Percentiles rank a stretch among this genome's conserved stretches.
phyloP scores from a whole-genome alignment of 2,888 invertebrate species.

The Stegana nigrithorax region DNA sequence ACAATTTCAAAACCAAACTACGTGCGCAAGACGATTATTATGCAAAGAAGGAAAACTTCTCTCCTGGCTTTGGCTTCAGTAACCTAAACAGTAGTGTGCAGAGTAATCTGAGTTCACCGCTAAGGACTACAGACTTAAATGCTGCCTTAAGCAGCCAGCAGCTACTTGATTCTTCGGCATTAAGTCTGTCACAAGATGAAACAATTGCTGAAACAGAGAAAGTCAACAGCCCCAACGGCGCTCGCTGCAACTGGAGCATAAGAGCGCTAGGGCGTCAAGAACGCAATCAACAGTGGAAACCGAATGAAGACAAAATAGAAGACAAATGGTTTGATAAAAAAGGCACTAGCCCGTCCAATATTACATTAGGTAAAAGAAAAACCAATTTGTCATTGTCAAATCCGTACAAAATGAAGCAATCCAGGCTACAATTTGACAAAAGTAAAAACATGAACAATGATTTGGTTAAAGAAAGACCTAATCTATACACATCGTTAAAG shows the following conservation, averaged over 20 bases:
- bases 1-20: no score
- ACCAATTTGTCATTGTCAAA: conserved; percentile 43
- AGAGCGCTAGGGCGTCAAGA: no score
- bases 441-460: conserved; percentile 47
- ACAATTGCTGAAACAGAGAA: conserved; percentile 50
- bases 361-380: conserved; percentile 30
- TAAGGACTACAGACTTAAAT: conserved; percentile 52
- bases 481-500: conserved; percentile 36
- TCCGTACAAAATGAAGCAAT: conserved; percentile 48
- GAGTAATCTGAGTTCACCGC: conserved; percentile 21
- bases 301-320: conserved; percentile 43
- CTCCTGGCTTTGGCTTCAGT: neutral
- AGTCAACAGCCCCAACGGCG: conserved; percentile 40
- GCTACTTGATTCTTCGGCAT: conserved; percentile 40
- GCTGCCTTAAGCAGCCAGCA: conserved; percentile 55
- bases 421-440: conserved; percentile 45
- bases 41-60: conserved; percentile 13
- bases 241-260: conserved; percentile 28
- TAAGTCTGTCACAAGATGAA: conserved; percentile 40
- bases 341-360: neutral
- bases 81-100: conserved; percentile 22
- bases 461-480: conserved; percentile 58
- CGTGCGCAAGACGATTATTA: conserved; percentile 4
- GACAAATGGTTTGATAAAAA: conserved; percentile 41
- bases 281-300: conserved; percentile 28